phyloP scores from a whole-genome alignment of 2,113 vertebrate genomes.

The Todiramphus saurophagus region DNA sequence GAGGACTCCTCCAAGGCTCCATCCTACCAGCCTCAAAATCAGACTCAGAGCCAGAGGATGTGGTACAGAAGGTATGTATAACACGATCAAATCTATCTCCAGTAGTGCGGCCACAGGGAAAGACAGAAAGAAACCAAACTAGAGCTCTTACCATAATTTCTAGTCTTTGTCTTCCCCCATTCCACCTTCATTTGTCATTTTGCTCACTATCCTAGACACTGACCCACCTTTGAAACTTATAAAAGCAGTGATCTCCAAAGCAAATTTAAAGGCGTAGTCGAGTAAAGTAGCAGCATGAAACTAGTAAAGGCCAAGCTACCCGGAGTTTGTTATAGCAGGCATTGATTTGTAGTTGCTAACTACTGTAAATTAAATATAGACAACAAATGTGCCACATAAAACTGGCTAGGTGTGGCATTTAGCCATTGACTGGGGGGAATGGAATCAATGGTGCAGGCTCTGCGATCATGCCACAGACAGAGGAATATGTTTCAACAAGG shows the following conservation, averaged over 20 bases:
- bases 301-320: background rate
- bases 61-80: background rate
- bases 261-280: background rate
- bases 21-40: background rate
- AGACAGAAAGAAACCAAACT: background rate
- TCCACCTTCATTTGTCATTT: background rate
- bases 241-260: background rate
- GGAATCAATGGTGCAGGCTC: background rate
- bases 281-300: background rate
- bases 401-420: background rate
- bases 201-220: background rate
- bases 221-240: background rate
- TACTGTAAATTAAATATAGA: background rate
- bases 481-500: background rate
- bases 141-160: background rate
- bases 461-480: background rate
- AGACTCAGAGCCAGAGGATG: background rate
- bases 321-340: background rate
- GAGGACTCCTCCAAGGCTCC: background rate
- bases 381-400: background rate
- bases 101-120: background rate
- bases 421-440: background rate
- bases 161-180: background rate
- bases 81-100: background rate
- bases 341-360: background rate